Conservation (phyloP, 2,888 invertebrate genomes). For the Volucella inanis region DNA sequence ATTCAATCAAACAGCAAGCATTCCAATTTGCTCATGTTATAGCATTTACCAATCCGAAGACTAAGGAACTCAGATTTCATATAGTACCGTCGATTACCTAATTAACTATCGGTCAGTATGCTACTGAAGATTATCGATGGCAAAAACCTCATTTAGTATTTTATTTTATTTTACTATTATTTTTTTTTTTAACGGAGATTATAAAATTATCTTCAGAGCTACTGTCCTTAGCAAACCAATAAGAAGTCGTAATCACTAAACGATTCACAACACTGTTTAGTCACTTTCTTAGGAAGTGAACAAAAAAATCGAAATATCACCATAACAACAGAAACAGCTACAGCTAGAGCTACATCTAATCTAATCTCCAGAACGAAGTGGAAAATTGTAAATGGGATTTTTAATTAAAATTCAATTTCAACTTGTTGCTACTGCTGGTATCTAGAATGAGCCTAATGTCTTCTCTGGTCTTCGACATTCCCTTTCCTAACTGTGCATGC, state of each 20-base stretch:
- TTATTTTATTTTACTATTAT: constrained; percentile 37
- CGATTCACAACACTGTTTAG: constrained; percentile 38
- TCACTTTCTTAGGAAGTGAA: constrained; percentile 5
- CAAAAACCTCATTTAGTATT: constrained; percentile 49
- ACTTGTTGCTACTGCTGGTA: constrained; percentile 48
- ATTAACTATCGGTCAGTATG: neutral
- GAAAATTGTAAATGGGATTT: constrained; percentile 65
- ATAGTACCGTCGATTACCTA: neutral
- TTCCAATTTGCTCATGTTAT: too few species aligned
- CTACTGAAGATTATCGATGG: neutral
- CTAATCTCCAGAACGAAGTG: constrained; percentile 61
- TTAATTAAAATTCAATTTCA: constrained; percentile 72
- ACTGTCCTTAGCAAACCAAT: constrained; percentile 52
- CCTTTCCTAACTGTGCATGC: constrained; percentile 8
- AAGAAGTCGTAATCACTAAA: constrained; percentile 36
- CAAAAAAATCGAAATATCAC: constrained; percentile 10
- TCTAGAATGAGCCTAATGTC: constrained; percentile 33
- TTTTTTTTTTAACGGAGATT: constrained; percentile 41
- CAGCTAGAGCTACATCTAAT: constrained; percentile 6
- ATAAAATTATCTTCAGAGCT: constrained; percentile 58
- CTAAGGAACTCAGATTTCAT: neutral
- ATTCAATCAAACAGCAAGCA: too few species aligned
- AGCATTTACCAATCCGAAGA: too few species aligned
- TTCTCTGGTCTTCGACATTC: constrained; percentile 13
- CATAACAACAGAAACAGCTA: neutral